These are phyloP conservation scores for Drosophila parabipectinata DNA, from an alignment of 1,140 invertebrate genomes.

Conservation along the genomic window DNA sequence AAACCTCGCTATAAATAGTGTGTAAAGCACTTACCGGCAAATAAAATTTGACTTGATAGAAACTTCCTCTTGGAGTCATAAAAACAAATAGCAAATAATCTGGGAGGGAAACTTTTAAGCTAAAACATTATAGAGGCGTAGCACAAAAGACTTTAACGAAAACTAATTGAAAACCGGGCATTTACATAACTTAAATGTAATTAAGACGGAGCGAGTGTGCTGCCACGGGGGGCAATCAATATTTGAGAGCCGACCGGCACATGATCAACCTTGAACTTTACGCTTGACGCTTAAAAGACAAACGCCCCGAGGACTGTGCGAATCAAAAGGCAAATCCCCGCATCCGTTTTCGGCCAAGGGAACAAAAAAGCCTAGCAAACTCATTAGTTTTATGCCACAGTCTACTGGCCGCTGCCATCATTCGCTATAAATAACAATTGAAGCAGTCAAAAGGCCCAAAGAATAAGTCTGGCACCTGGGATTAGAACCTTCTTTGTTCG, in stretches of 20 bases:
- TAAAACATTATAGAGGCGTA: constrained; percentile 45
- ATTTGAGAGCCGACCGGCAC: constrained; percentile 52
- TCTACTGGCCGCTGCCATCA: constrained; percentile 63
- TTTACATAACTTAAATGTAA: constrained; percentile 80
- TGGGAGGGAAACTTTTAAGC: constrained; percentile 26
- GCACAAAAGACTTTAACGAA: constrained; percentile 52
- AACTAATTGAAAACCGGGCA: constrained; percentile 73
- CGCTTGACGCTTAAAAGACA: constrained; percentile 12
- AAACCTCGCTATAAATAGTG: constrained; percentile 28
- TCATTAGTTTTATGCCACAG: constrained; percentile 74
- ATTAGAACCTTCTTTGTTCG: constrained; percentile 41
- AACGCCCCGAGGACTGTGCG: constrained; percentile 38
- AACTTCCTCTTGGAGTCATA: constrained; percentile 18
- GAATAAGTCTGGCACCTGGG: constrained; percentile 58
- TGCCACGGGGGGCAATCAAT: constrained; percentile 66
- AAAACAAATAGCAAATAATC: constrained; percentile 23
- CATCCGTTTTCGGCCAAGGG: constrained; percentile 37
- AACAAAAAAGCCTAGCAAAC: constrained; percentile 46
- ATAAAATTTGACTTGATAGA: constrained; percentile 12
- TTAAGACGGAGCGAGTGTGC: constrained; percentile 42
- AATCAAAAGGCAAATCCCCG: constrained; percentile 59
- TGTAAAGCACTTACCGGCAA: constrained; percentile 39
- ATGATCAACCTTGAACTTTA: constrained; percentile 67
- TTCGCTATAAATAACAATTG: constrained; percentile 81
- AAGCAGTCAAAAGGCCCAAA: constrained; percentile 64